phyloP scores from a whole-genome alignment of 2,113 vertebrate genomes.

The Panthera leo region DNA sequence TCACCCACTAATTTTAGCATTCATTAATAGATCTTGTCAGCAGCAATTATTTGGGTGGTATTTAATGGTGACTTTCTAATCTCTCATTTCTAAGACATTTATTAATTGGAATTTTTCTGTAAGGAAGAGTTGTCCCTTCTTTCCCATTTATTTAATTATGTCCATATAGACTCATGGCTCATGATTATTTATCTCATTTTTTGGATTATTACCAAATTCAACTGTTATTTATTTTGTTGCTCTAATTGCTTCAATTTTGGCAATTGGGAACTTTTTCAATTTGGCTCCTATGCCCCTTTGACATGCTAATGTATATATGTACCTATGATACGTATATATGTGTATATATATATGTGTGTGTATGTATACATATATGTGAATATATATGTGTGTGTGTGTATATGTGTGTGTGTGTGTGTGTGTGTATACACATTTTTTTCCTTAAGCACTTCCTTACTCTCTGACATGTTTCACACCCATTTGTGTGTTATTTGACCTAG shows the following conservation, averaged over 20 bases:
- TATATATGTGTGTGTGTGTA: too few relatives aligned
- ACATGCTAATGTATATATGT: background rate
- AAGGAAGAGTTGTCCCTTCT: background rate
- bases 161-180: background rate
- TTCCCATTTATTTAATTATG: background rate
- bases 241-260: background rate
- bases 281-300: background rate
- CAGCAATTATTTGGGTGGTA: background rate
- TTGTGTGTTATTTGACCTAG: background rate
- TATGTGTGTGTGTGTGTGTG: too few relatives aligned
- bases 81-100: background rate
- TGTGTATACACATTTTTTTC: background rate
- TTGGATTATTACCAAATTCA: background rate
- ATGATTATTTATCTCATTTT: background rate
- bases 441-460: background rate
- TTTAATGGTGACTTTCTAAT: background rate
- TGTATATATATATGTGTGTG: too few relatives aligned
- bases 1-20: background rate
- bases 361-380: too few relatives aligned
- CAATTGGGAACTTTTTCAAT: background rate
- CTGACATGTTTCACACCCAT: background rate
- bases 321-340: too few relatives aligned
- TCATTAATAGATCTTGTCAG: background rate
- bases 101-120: slow-evolving; percentile 5
- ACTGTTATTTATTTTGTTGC: background rate